Base-by-base conservation (phyloP, 2,888 invertebrate genomes). In the Cepaea hortensis region DNA sequence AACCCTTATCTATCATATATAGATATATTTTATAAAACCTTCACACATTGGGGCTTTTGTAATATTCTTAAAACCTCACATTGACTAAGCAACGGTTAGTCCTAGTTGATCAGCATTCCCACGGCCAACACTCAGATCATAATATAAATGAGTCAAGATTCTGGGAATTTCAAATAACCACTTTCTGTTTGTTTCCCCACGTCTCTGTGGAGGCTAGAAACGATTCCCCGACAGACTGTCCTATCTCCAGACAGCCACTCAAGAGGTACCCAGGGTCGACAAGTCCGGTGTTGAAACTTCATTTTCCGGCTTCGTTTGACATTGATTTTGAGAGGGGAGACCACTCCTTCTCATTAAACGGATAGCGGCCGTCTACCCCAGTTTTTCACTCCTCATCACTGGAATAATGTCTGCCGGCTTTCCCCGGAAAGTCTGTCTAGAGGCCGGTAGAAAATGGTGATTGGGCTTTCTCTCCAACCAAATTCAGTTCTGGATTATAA, bases 251-350 rank as follows among this genome's bases (percentile, higher is more conserved):
- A n/a, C 48, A 20, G 9, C 68, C n/a, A 46, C 70, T 50, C 81
- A 23, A 23, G 50, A n/a, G 20, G 70, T 50, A 70, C 48, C 68
- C 81, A 20, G 70, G 55, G 35, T 20, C 35, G 65, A 35, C 65
- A 35, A 62, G 62, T 80, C 80, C 81, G 70, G 50, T 70, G n/a
- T 81, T 68, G 48, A 75, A 84, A 84, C 75, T 65, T 62, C 62
- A 65, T 62, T 65, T 84, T 84, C 84, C 84, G 76, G n/a, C 76
- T 18, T 75, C 61, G 75, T 61, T 84, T 84, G 62, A 84, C 84
- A 84, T 84, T 76, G 84, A 84, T 76, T 84, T 84, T 55, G 6
- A 65, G 48, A 84, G 65, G 65, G 84, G 83, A 35, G 62, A 62
- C 35, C 75, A 84, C 84, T 76, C 62, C 81, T 18, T 81, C 70